Base-by-base conservation (phyloP, 2,888 invertebrate species). In the Chrysolina haemoptera region DNA sequence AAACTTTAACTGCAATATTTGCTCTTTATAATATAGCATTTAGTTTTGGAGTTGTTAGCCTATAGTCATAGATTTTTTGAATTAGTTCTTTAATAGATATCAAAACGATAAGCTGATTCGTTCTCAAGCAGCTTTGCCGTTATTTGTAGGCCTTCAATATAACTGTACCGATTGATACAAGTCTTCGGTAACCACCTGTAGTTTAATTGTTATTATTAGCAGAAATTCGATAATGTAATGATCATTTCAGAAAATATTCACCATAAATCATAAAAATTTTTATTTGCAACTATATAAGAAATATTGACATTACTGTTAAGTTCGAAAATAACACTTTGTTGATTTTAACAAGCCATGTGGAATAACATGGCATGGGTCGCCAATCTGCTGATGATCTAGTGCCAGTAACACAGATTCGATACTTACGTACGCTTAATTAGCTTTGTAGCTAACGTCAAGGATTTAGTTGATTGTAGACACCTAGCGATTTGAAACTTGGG, bases 11-110 rank as follows among this genome's bases (percentile, higher is more conserved):
- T 40, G 18, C 27, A 27, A 67, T 18, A 67, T 59, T 14, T 59
- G 67, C 66, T 66, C 53, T 50, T 48, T 46, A n/a, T 48, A 27
- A 50, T 48, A 40, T 50, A 50, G 66, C 67, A 67, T 67, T 67
- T 67, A 67, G 66, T 50, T 50, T 64, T 35, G 35, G 11, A 65
- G 48, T 65, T 65, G 50, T 22, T 67, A 67, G 67, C 53, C 16
- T 35, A 12, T 67, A 67, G 67, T 27, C 12, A 22, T 59, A 59
- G 59, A 53, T 53, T 59, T 35, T 14, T 59, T 27, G 5, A 27
- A 59, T 59, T 59, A 59, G 59, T 59, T 59, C 14, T 59, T n/a
- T 4, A 1, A 59, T 59, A 59, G 59, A 53, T 59, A 14, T 9
- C 10, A 27, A 59, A 59, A 27, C 53, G 20, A 12, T 48, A 9